These are phyloP conservation scores for Bimastos eiseni DNA, from an alignment of 2,888 invertebrate genomes.

Conservation along the genomic window DNA sequence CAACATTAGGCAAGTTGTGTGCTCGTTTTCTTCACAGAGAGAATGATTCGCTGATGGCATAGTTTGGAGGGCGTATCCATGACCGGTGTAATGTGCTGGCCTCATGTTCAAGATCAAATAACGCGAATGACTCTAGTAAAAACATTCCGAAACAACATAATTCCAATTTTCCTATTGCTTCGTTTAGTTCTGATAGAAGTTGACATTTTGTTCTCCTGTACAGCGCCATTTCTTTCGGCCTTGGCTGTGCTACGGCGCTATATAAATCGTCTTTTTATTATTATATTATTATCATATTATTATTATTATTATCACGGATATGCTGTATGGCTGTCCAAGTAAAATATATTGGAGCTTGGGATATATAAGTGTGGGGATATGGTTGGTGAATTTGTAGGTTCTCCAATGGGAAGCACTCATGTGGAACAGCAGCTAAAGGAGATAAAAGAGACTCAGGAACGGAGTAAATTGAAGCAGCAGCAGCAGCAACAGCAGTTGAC, in stretches of 20 bases:
- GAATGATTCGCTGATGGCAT: background rate
- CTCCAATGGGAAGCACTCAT: constrained; percentile 59
- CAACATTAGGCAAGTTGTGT: background rate
- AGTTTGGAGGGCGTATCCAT: background rate
- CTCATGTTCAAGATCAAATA: background rate
- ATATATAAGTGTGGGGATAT: background rate
- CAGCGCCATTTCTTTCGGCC: too few species aligned
- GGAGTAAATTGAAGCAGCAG: constrained; percentile 27
- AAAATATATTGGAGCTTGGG: background rate
- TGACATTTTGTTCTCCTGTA: too few species aligned
- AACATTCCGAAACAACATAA: too few species aligned
- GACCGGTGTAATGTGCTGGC: background rate
- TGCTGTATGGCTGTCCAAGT: background rate
- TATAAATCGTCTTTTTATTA: too few species aligned
- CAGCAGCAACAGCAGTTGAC: constrained; percentile 22
- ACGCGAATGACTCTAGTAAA: background rate
- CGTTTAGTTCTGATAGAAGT: too few species aligned
- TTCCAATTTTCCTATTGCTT: too few species aligned
- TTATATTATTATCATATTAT: too few species aligned
- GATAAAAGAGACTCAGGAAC: constrained; percentile 48
- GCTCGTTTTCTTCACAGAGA: background rate
- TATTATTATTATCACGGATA: too few species aligned
- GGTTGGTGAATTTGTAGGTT: constrained; percentile 49
- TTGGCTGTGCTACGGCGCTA: too few species aligned
- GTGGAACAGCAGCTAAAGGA: constrained; percentile 59